A percentile compares a stretch with the other conserved stretches of the same genome.
Conservation (phyloP, 2,797 vertebrate species). For the Numenius phaeopus region DNA sequence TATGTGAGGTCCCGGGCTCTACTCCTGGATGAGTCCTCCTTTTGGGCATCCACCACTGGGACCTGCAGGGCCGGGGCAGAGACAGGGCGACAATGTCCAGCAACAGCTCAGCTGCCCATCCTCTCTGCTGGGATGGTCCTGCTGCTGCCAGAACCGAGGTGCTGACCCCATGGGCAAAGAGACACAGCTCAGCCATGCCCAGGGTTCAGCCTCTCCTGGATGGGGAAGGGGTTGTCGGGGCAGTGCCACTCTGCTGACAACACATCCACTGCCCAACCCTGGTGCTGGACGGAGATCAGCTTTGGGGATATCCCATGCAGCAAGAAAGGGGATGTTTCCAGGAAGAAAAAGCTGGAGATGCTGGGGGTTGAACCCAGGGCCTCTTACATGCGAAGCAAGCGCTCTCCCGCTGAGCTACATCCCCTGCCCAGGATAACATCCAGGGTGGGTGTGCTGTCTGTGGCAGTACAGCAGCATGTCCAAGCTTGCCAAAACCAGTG, state of each 20-base stretch:
- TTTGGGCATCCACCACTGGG: neutral
- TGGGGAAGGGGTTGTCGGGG: neutral
- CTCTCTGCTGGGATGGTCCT: neutral
- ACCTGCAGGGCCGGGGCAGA: neutral
- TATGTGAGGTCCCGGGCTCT: neutral
- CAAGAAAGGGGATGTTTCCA: neutral
- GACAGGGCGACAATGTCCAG: neutral
- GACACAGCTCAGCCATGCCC: neutral
- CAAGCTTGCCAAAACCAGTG: fast-evolving
- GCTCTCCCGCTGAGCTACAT: constrained; percentile 58
- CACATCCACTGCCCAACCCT: neutral
- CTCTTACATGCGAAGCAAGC: constrained; percentile 63
- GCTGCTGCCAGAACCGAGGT: neutral
- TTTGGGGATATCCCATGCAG: neutral
- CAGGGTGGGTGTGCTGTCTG: fast-evolving
- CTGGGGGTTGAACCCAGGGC: constrained; percentile 57
- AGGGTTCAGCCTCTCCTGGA: neutral
- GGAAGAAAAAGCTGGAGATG: neutral
- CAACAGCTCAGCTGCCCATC: neutral
- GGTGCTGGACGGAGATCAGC: neutral
- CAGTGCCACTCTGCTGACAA: neutral
- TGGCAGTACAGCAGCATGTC: fast-evolving
- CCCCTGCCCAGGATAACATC: fast-evolving
- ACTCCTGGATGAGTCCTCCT: neutral
- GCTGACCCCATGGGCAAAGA: neutral